phyloP scores from a whole-genome alignment of 2,113 vertebrate genomes.

The Leptobrachium leishanense region DNA sequence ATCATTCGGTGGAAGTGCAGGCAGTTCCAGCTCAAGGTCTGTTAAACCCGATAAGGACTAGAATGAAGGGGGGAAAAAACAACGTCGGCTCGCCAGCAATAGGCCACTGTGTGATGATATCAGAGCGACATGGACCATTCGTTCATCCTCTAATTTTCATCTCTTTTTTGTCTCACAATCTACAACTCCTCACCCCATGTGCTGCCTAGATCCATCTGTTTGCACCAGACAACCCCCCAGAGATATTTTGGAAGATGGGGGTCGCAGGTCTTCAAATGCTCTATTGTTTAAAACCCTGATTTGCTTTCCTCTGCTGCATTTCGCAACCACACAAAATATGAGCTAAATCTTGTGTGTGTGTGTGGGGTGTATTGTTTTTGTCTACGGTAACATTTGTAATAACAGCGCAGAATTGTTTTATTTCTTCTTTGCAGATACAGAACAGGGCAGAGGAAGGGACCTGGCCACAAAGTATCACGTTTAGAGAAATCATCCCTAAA shows the following conservation, averaged over 20 bases:
- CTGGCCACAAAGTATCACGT: too few relatives aligned
- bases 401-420: too few relatives aligned
- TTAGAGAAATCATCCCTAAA: too few relatives aligned
- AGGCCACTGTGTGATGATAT: constrained; percentile 50
- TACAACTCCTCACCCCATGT: constrained; percentile 65
- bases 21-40: constrained; percentile 68
- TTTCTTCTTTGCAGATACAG: too few relatives aligned
- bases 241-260: constrained; percentile 53
- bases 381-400: too few relatives aligned
- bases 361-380: too few relatives aligned
- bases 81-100: constrained; percentile 66
- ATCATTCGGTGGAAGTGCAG: constrained; percentile 52
- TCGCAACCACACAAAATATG: too few relatives aligned
- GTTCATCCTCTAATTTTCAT: constrained; percentile 12
- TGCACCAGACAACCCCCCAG: constrained; percentile 76
- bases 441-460: too few relatives aligned
- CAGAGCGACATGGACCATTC: constrained; percentile 27
- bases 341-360: too few relatives aligned
- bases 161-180: constrained; percentile 50
- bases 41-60: constrained; percentile 66
- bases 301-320: not conserved
- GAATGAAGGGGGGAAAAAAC: constrained; percentile 57
- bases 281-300: constrained; percentile 8
- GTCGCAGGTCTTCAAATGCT: not conserved
- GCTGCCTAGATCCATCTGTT: constrained; percentile 88